Percentiles rank a stretch among this genome's conserved stretches.
Evolutionary conservation across 2,797 vertebrate species (phyloP).

Genomic region (Crenuchus spilurus): DNA sequence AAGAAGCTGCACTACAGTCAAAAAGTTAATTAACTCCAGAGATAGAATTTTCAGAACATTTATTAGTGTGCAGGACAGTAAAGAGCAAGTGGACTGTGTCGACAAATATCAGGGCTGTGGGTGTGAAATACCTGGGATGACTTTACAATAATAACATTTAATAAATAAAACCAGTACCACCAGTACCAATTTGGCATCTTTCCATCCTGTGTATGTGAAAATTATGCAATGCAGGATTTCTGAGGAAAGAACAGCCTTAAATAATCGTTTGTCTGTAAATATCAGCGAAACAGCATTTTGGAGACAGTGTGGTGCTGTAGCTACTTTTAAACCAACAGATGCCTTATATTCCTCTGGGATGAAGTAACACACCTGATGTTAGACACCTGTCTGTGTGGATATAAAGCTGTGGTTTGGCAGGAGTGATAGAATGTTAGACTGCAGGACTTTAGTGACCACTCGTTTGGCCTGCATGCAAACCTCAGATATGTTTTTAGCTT

Average conservation of each 20-base stretch:
- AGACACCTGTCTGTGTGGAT: background rate
- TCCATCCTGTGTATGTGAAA: too few species aligned
- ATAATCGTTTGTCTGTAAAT: background rate
- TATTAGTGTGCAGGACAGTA: conserved; percentile 64
- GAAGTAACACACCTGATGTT: conserved; percentile 9
- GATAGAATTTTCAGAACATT: conserved; percentile 73
- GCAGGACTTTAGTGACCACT: background rate
- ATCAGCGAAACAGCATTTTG: background rate
- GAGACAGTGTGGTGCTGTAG: background rate
- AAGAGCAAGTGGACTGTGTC: conserved; percentile 42
- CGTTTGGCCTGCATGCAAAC: conserved; percentile 1
- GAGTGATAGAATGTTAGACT: background rate
- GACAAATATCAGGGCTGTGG: background rate
- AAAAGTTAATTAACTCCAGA: conserved; percentile 71
- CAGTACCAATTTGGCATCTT: too few species aligned
- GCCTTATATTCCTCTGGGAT: background rate
- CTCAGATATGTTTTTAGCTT: background rate
- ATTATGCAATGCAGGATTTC: too few species aligned
- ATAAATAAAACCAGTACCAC: background rate
- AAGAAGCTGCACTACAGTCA: conserved; percentile 29
- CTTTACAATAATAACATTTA: background rate
- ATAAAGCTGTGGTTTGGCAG: background rate
- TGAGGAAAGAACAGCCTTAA: background rate
- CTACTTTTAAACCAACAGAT: conserved; percentile 1
- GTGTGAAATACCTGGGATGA: background rate